Base-by-base conservation (phyloP, 1,140 invertebrate genomes). In the Cotesia vestalis region DNA sequence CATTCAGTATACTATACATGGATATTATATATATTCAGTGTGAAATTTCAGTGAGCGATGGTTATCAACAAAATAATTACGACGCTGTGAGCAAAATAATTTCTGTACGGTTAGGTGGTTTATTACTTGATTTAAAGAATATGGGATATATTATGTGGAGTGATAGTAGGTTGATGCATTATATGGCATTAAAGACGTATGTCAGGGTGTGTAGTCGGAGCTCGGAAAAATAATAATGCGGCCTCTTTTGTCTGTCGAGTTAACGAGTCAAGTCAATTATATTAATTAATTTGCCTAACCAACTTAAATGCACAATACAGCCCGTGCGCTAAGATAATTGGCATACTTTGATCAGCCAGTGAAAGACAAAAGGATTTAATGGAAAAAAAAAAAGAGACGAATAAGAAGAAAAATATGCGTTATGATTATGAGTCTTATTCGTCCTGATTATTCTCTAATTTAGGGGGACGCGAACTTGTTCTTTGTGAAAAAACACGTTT, bases 251-350 rank as follows among this genome's bases (percentile, higher is more conserved):
- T 62, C 59, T 36, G 35, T 72, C 59, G 51, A 55, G 68, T 74
- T 83, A 81, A 83, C 78, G 79, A 83, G 78, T 78, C 73, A 72
- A 71, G 77, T 78, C 78, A 83, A 83, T 83, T 83, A 83, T 80
- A 78, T 76, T 76, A 78, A 82, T 83, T 81, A 83, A 83, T 82
- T 83, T 79, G 76, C 77, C 76, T 77, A 77, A 78, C 73, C 71
- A 73, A 75, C 67, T 75, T 76, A 73, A 78, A 77, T 69, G 73
- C 76, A 70, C 68, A 68, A 73, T 75, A 72, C 67, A 70, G 64
- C 55, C 64, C 66, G 69, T 73, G 61, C 63, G 62, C 60, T 59
- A 38, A 38, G 20, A 68, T 73, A 74, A 66, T 70, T 69, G 46
- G 36, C 36, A 9, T 46, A 60, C 20, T 61, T 59, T 69, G n/a